Conservation (phyloP, 2,797 vertebrate species). For the Chaenodraco wilsoni region DNA sequence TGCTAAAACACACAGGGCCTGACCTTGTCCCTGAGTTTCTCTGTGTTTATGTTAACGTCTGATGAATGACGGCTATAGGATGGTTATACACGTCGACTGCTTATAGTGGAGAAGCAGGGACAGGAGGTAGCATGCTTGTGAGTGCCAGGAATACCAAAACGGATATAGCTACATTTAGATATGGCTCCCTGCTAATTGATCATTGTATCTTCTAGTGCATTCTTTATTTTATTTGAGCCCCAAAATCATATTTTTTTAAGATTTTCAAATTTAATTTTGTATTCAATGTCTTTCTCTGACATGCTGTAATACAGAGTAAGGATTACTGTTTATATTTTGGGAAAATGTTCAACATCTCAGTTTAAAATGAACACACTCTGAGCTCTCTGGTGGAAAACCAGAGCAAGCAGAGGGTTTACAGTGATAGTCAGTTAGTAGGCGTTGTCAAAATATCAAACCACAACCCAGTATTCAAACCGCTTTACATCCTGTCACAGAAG, state of each 20-base stretch:
- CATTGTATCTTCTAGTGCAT: background rate
- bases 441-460: constrained; percentile 20
- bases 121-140: constrained; percentile 8
- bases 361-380: constrained; percentile 26
- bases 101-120: constrained; percentile 7
- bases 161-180: constrained; percentile 8
- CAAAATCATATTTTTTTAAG: background rate
- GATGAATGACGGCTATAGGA: constrained; percentile 44
- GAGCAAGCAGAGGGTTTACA: constrained; percentile 26
- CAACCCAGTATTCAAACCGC: constrained; percentile 5
- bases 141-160: constrained; percentile 38
- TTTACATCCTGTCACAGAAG: constrained; percentile 19
- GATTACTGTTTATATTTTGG: constrained; percentile 22
- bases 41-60: background rate
- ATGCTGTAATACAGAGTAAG: constrained; percentile 2
- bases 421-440: background rate
- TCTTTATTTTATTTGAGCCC: background rate
- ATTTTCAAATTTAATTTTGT: background rate
- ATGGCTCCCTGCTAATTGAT: background rate
- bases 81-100: background rate
- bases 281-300: constrained; percentile 20
- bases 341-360: constrained; percentile 20
- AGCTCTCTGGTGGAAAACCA: background rate
- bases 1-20: constrained; percentile 58
- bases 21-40: constrained; percentile 5